phyloP scores from a whole-genome alignment of 2,113 vertebrate species.

The Polypterus bichir region DNA sequence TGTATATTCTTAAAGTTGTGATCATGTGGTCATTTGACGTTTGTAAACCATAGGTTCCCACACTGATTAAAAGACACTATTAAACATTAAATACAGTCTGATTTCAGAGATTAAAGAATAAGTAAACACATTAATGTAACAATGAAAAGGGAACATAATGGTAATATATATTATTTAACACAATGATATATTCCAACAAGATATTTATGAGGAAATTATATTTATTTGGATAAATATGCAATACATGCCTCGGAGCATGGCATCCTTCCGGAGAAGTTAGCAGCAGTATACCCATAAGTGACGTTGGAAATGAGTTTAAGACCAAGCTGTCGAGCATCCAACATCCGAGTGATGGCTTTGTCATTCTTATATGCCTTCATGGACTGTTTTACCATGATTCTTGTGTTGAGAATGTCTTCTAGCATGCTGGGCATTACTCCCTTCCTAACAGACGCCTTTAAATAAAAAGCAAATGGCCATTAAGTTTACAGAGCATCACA shows the following conservation, averaged over 20 bases:
- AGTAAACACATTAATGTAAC: too few species aligned
- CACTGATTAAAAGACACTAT: too few species aligned
- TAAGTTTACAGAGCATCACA: too few species aligned
- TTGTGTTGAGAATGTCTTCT: slow-evolving; percentile 85
- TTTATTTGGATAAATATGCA: neutral
- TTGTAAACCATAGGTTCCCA: too few species aligned
- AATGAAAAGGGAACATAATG: too few species aligned
- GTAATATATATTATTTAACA: too few species aligned
- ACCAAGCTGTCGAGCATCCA: slow-evolving; percentile 86
- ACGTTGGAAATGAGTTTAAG: slow-evolving; percentile 94
- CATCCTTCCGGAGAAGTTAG: slow-evolving; percentile 92
- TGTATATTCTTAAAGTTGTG: too few species aligned
- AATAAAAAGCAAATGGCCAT: slow-evolving; percentile 6
- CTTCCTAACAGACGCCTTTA: slow-evolving; percentile 76
- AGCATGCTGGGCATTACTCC: slow-evolving; percentile 89
- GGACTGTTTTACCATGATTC: slow-evolving; percentile 91
- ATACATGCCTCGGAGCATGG: slow-evolving; percentile 75
- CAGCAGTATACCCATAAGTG: slow-evolving; percentile 84
- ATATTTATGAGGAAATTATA: too few species aligned
- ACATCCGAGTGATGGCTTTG: slow-evolving; percentile 72
- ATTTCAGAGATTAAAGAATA: too few species aligned
- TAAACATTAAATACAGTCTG: too few species aligned
- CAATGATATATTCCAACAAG: too few species aligned
- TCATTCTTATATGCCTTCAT: slow-evolving; percentile 83
- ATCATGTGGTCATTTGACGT: too few species aligned